A percentile compares a stretch with the other conserved stretches of the same genome.
Conservation (phyloP, 2,888 invertebrate species). For the Lomographa bimaculata region DNA sequence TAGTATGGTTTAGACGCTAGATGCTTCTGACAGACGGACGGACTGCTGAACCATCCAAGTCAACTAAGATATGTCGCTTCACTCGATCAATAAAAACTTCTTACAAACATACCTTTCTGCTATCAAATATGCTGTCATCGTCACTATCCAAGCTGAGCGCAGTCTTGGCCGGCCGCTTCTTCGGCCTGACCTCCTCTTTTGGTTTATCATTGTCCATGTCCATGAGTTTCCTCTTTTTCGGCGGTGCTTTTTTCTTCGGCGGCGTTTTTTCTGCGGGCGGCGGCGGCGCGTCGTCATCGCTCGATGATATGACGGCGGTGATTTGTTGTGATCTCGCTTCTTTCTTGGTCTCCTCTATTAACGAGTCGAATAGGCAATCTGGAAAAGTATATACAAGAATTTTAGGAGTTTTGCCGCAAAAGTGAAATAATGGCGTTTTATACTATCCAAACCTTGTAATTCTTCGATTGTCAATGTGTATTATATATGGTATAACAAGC, state of each 20-base stretch:
- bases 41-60: no score
- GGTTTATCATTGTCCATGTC: slow-evolving; percentile 42
- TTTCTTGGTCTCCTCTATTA: slow-evolving; percentile 75
- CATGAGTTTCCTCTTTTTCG: slow-evolving; percentile 62
- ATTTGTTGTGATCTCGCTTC: slow-evolving; percentile 41
- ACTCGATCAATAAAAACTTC: no score
- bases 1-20: no score
- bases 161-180: slow-evolving; percentile 66
- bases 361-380: slow-evolving; percentile 79
- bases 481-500: no score
- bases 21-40: no score
- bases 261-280: slow-evolving; percentile 42
- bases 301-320: slow-evolving; percentile 44
- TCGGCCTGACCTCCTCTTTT: slow-evolving; percentile 56
- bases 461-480: no score
- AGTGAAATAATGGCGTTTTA: no score
- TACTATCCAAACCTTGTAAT: no score
- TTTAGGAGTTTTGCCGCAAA: no score
- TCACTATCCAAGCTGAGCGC: slow-evolving; percentile 61
- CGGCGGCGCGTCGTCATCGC: slow-evolving; percentile 48
- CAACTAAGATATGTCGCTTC: no score
- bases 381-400: slow-evolving; percentile 20
- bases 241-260: slow-evolving; percentile 63
- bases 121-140: slow-evolving; percentile 77
- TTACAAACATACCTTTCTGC: slow-evolving; percentile 64